Conservation (phyloP, 2,888 invertebrate genomes). For the Megaustenia siamemsis region DNA sequence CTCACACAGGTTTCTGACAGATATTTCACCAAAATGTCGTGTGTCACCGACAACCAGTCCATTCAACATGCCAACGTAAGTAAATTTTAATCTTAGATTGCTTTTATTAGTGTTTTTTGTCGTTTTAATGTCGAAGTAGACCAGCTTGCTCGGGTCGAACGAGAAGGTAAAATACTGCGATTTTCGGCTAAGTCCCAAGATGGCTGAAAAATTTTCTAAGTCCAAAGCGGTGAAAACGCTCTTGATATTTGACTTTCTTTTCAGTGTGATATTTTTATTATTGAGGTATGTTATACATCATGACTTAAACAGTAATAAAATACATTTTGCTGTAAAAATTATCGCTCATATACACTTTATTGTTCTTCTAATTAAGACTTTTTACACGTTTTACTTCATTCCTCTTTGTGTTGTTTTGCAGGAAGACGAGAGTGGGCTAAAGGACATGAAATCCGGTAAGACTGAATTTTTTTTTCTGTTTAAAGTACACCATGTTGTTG, state of each 20-base stretch:
- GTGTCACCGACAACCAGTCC: slow-evolving; percentile 24
- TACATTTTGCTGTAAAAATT: not conserved
- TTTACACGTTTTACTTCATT: not conserved
- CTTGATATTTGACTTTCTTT: not conserved
- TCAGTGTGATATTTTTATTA: not conserved
- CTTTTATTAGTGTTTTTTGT: not conserved
- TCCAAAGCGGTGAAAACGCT: slow-evolving; percentile 28
- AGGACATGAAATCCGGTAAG: slow-evolving; percentile 41
- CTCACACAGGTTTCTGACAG: not conserved
- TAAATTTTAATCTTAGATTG: slow-evolving; percentile 11
- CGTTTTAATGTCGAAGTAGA: not conserved
- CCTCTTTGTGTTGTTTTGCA: slow-evolving; percentile 43
- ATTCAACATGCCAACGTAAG: slow-evolving; percentile 32
- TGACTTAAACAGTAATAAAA: not conserved
- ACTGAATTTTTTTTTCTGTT: not conserved
- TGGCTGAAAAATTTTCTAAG: slow-evolving; percentile 54
- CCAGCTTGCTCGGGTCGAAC: slow-evolving; percentile 33
- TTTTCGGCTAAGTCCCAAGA: slow-evolving; percentile 55
- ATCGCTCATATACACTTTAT: not conserved
- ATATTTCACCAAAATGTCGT: slow-evolving; percentile 30
- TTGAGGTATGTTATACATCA: not conserved
- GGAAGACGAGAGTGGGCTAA: slow-evolving; percentile 18
- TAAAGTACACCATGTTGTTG: no score
- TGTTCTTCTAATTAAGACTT: not conserved
- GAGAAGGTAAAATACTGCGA: not conserved